phyloP scores from a whole-genome alignment of 2,888 invertebrate genomes.

The Dusona sp. region DNA sequence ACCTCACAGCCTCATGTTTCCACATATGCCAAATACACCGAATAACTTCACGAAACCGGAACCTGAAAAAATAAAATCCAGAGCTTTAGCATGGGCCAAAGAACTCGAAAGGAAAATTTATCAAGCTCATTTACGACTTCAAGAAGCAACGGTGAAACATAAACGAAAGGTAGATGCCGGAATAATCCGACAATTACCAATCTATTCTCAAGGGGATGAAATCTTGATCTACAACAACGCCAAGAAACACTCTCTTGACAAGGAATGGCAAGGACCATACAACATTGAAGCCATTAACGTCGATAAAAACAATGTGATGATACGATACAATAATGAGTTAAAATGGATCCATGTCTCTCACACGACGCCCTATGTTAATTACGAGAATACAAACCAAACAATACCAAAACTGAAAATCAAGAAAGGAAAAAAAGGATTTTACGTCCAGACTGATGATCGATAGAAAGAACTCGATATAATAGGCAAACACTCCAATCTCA shows the following conservation, averaged over 20 bases:
- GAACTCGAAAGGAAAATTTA: slow-evolving; percentile 31
- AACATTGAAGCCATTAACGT: slow-evolving; percentile 25
- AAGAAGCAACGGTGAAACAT: slow-evolving; percentile 35
- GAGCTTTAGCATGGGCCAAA: slow-evolving; percentile 37
- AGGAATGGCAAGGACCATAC: slow-evolving; percentile 38
- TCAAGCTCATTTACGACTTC: slow-evolving; percentile 28
- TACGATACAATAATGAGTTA: slow-evolving; percentile 13
- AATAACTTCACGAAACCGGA: slow-evolving; percentile 37
- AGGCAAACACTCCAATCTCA: neutral
- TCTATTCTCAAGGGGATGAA: slow-evolving; percentile 20
- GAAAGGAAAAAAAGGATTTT: slow-evolving; percentile 1
- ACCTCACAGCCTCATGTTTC: slow-evolving; percentile 40
- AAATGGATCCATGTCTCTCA: slow-evolving; percentile 33
- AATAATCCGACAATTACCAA: slow-evolving; percentile 30
- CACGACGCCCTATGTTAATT: slow-evolving; percentile 25
- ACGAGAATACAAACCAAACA: neutral
- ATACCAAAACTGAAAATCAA: slow-evolving; percentile 22
- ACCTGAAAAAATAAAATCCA: slow-evolving; percentile 14
- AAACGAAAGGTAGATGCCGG: slow-evolving; percentile 26
- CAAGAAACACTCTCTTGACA: slow-evolving; percentile 26
- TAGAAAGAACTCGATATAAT: neutral
- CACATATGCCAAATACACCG: slow-evolving; percentile 28
- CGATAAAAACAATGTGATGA: slow-evolving; percentile 27
- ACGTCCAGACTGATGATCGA: slow-evolving; percentile 3
- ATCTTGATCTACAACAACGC: slow-evolving; percentile 27